Conservation (phyloP, 2,888 invertebrate genomes). For the Hecatera dysodea region DNA sequence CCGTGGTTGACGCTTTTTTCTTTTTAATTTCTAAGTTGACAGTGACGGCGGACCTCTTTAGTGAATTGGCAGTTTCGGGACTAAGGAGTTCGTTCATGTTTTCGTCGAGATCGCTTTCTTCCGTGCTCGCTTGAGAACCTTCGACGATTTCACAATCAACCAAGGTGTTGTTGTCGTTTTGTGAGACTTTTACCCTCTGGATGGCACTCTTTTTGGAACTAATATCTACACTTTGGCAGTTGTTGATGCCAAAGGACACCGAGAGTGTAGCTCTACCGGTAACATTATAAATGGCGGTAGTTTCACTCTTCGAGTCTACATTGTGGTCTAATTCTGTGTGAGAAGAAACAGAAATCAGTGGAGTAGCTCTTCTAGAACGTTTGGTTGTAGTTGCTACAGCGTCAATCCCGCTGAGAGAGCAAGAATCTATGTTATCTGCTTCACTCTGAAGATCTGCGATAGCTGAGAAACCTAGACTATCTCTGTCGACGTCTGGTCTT, state of each 20-base stretch:
- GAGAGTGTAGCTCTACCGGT: conserved; percentile 69
- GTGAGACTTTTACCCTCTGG: conserved; percentile 73
- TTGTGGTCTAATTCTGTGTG: conserved; percentile 66
- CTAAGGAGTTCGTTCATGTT: conserved; percentile 71
- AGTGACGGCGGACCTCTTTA: conserved; percentile 77
- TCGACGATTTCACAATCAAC: conserved; percentile 80
- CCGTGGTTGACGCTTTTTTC: conserved; percentile 75
- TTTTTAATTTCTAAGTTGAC: conserved; percentile 87
- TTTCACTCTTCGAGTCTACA: conserved; percentile 62
- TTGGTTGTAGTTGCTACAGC: conserved; percentile 25
- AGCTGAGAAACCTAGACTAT: conserved; percentile 72
- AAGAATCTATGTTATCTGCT: conserved; percentile 43
- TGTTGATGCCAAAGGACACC: conserved; percentile 77
- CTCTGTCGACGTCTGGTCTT: conserved; percentile 48
- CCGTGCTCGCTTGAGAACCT: conserved; percentile 71
- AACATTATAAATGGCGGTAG: conserved; percentile 68
- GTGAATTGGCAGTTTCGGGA: conserved; percentile 59
- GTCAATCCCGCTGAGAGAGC: conserved; percentile 23
- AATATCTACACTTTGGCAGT: conserved; percentile 78
- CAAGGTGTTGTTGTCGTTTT: conserved; percentile 70
- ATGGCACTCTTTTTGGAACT: conserved; percentile 76
- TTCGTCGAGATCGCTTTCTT: conserved; percentile 71
- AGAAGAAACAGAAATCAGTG: conserved; percentile 69
- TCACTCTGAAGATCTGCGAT: conserved; percentile 71
- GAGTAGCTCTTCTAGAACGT: conserved; percentile 27